Conservation (phyloP, 2,888 invertebrate species). For the Venusia cambrica region DNA sequence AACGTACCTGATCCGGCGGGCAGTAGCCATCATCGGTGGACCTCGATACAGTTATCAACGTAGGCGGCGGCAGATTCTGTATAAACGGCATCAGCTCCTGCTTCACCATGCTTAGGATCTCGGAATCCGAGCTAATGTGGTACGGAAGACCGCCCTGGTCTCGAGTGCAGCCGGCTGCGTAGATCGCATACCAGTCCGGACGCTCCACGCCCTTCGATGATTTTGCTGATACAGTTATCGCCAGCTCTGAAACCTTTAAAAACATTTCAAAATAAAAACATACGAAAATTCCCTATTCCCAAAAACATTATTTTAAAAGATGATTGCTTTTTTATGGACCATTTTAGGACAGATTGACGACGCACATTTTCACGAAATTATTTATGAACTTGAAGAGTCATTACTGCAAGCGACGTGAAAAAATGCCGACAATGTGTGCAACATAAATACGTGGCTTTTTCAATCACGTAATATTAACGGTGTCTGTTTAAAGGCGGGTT, state of each 20-base stretch:
- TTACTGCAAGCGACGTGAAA: too few species aligned
- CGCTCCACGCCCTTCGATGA: constrained; percentile 81
- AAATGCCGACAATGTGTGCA: too few species aligned
- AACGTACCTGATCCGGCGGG: constrained; percentile 85
- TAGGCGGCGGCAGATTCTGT: constrained; percentile 80
- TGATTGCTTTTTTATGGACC: too few species aligned
- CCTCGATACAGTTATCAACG: constrained; percentile 88
- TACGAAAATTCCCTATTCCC: too few species aligned
- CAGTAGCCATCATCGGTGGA: constrained; percentile 95
- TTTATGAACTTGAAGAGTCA: too few species aligned
- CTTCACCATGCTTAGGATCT: constrained; percentile 83
- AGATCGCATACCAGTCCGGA: constrained; percentile 90
- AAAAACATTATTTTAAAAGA: too few species aligned
- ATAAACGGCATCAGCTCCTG: constrained; percentile 82
- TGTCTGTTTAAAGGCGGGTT: too few species aligned
- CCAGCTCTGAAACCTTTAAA: constrained; percentile 69
- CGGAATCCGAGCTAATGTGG: constrained; percentile 86
- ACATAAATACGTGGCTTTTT: too few species aligned
- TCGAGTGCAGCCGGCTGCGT: constrained; percentile 93
- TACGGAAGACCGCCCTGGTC: constrained; percentile 93
- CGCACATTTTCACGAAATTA: too few species aligned
- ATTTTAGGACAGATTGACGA: too few species aligned
- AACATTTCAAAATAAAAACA: constrained; percentile 3
- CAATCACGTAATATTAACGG: too few species aligned
- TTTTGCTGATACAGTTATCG: constrained; percentile 64